phyloP scores from a whole-genome alignment of 2,888 invertebrate genomes.

The Seira sanloemensis region DNA sequence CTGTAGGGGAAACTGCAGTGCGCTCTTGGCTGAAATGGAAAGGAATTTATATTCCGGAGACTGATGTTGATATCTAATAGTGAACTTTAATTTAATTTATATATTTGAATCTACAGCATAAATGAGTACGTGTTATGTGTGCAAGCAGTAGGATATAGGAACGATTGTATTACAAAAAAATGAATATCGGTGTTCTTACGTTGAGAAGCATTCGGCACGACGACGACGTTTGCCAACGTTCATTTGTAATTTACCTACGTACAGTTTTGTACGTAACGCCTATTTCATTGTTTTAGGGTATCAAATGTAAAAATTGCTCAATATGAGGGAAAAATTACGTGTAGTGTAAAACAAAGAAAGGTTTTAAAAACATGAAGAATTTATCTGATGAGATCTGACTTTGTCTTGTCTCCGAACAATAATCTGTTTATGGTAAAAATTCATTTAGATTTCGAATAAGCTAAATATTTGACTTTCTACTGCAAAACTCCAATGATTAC shows the following conservation, averaged over 20 bases:
- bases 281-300: constrained; percentile 41
- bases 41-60: constrained; percentile 60
- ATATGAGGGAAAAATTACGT: constrained; percentile 38
- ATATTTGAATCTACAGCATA: background rate
- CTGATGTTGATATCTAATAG: constrained; percentile 62
- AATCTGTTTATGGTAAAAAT: constrained; percentile 1
- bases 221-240: no score
- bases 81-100: constrained; percentile 26
- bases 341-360: constrained; percentile 19
- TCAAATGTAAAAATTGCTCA: constrained; percentile 61
- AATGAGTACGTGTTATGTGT: background rate
- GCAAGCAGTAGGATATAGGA: background rate
- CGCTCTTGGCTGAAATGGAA: constrained; percentile 26
- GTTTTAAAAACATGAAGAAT: constrained; percentile 11
- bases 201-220: background rate
- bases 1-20: background rate
- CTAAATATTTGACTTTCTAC: background rate
- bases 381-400: constrained; percentile 39
- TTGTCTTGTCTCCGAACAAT: constrained; percentile 41
- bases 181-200: background rate
- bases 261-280: background rate
- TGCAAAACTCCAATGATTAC: background rate
- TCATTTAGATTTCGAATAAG: background rate
- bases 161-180: background rate
- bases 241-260: background rate